Evolutionary conservation across 1,140 invertebrate species (phyloP).

Genomic region (Neocloeon triangulifer): DNA sequence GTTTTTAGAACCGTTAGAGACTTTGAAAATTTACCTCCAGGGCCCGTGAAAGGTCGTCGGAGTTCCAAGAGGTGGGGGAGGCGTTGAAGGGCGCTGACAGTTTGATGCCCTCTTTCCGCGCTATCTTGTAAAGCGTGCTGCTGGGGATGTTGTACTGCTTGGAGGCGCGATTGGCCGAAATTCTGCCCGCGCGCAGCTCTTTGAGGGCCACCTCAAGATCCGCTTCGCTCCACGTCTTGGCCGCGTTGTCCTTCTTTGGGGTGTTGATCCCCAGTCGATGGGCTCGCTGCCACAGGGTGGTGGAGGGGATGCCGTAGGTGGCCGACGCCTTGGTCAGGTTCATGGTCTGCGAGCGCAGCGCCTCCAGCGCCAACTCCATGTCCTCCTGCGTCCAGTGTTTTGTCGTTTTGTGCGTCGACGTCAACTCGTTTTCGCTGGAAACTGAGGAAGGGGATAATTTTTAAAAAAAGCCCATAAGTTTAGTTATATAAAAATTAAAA

Average conservation of each 20-base stretch:
- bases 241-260: conserved; percentile 66
- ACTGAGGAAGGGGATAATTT: no score
- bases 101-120: conserved; percentile 64
- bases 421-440: no score
- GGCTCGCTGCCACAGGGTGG: conserved; percentile 71
- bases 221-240: conserved; percentile 70
- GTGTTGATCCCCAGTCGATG: conserved; percentile 69
- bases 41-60: conserved; percentile 57
- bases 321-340: conserved; percentile 62
- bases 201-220: conserved; percentile 57
- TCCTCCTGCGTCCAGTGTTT: conserved; percentile 73
- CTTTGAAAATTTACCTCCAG: no score
- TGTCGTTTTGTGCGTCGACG: no score
- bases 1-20: no score
- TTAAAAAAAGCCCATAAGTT: no score
- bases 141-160: conserved; percentile 43
- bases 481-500: no score
- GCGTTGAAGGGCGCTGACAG: conserved; percentile 70
- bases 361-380: conserved; percentile 69
- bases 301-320: conserved; percentile 69
- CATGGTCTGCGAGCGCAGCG: conserved; percentile 62
- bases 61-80: conserved; percentile 70
- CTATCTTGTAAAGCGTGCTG: conserved; percentile 75
- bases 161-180: conserved; percentile 41
- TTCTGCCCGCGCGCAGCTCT: conserved; percentile 53